A percentile compares a stretch with the other conserved stretches of the same genome.
phyloP scores from a whole-genome alignment of 1,140 invertebrate genomes.

The Macrosteles quadrilineatus region DNA sequence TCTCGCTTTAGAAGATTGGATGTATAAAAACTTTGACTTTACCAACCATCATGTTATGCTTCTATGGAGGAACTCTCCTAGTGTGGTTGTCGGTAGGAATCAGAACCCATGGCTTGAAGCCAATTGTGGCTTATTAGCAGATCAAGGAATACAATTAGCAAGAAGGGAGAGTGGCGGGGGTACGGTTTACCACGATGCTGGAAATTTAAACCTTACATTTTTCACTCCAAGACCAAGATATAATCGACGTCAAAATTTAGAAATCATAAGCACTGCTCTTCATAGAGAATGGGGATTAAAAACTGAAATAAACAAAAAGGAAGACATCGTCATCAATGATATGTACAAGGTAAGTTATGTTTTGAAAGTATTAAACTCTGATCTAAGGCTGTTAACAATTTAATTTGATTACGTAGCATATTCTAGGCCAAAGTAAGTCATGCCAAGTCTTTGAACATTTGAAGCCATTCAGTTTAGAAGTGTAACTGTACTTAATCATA shows the following conservation, averaged over 20 bases:
- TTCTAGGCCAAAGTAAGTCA: neutral
- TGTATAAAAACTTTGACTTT: constrained; percentile 85
- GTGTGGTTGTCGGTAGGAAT: constrained; percentile 93
- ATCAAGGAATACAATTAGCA: constrained; percentile 69
- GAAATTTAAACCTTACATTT: constrained; percentile 92
- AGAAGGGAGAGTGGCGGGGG: constrained; percentile 95
- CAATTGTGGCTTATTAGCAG: constrained; percentile 62
- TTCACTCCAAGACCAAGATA: constrained; percentile 78
- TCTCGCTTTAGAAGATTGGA: constrained; percentile 92
- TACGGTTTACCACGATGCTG: constrained; percentile 93
- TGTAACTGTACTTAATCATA: neutral
- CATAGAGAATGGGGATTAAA: constrained; percentile 77
- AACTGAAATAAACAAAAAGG: constrained; percentile 69
- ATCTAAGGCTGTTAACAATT: neutral
- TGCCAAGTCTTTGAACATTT: no score
- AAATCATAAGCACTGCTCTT: constrained; percentile 78
- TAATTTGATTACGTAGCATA: neutral
- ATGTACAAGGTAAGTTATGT: constrained; percentile 73
- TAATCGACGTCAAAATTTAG: constrained; percentile 80
- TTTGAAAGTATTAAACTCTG: no score
- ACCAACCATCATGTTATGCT: constrained; percentile 79
- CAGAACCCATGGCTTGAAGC: constrained; percentile 97
- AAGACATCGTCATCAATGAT: constrained; percentile 80
- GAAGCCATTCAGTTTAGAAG: neutral
- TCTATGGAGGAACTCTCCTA: constrained; percentile 89